A percentile compares a stretch with the other conserved stretches of the same genome.
Conservation (phyloP, 2,113 vertebrate species). For the Lipophrys pholis region DNA sequence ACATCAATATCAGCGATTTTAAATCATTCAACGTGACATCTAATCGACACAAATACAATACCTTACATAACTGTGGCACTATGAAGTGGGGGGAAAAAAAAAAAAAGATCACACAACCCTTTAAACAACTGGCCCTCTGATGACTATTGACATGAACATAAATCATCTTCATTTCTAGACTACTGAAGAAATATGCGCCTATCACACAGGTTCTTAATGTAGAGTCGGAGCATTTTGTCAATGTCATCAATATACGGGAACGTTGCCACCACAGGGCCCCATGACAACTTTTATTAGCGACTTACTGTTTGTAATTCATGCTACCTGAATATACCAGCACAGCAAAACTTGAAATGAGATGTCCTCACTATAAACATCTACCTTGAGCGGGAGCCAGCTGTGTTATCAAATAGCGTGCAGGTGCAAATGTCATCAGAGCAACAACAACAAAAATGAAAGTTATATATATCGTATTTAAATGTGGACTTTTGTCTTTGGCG, state of each 20-base stretch:
- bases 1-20: background rate
- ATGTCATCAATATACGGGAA: conserved; percentile 14
- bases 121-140: conserved; percentile 38
- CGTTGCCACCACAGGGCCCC: background rate
- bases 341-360: conserved; percentile 58
- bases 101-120: conserved; percentile 22
- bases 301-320: conserved; percentile 38
- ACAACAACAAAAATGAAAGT: conserved; percentile 4
- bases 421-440: conserved; percentile 53
- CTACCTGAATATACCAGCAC: conserved; percentile 21
- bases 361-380: conserved; percentile 45
- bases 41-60: conserved; percentile 5
- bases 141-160: conserved; percentile 34
- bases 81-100: conserved; percentile 28
- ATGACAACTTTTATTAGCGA: conserved; percentile 42
- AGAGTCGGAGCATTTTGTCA: conserved; percentile 19
- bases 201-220: conserved; percentile 28
- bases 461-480: background rate
- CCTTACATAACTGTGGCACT: conserved; percentile 38
- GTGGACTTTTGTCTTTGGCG: background rate
- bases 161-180: conserved; percentile 40
- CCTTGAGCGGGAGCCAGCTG: conserved; percentile 30
- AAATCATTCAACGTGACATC: conserved; percentile 32
- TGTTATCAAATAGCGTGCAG: conserved; percentile 59
- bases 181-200: conserved; percentile 14